These are phyloP conservation scores for Zosterops lateralis DNA, from an alignment of 2,113 vertebrate genomes.

Conservation along the genomic window DNA sequence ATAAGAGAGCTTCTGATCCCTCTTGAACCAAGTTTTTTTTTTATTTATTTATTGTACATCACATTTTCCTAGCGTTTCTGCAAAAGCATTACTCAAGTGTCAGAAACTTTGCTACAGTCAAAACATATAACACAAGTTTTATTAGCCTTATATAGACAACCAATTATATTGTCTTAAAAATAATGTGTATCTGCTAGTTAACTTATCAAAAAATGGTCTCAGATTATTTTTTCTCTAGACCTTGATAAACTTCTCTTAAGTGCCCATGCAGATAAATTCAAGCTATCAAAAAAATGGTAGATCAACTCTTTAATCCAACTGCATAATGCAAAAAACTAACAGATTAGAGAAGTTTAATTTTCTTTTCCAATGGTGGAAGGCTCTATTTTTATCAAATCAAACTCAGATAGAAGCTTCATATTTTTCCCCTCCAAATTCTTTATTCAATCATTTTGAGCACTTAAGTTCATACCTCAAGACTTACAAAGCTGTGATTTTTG, in stretches of 20 bases:
- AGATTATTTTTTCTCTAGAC: not conserved
- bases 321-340: not conserved
- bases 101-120: not conserved
- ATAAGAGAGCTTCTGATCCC: not conserved
- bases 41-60: not conserved
- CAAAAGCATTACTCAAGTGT: not conserved
- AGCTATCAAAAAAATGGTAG: not conserved
- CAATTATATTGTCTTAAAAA: not conserved
- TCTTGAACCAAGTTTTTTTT: not conserved
- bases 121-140: not conserved
- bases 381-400: not conserved
- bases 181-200: not conserved
- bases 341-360: not conserved
- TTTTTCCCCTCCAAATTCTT: not conserved
- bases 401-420: not conserved
- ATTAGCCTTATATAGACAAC: not conserved
- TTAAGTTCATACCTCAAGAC: not conserved
- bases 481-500: not conserved
- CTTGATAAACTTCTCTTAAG: not conserved
- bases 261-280: not conserved
- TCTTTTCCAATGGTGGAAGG: not conserved
- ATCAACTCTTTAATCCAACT: not conserved
- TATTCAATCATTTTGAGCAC: not conserved
- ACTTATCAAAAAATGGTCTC: not conserved
- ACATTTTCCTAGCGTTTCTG: not conserved